Conservation (phyloP, 2,113 vertebrate genomes). For the Dipodomys merriami region DNA sequence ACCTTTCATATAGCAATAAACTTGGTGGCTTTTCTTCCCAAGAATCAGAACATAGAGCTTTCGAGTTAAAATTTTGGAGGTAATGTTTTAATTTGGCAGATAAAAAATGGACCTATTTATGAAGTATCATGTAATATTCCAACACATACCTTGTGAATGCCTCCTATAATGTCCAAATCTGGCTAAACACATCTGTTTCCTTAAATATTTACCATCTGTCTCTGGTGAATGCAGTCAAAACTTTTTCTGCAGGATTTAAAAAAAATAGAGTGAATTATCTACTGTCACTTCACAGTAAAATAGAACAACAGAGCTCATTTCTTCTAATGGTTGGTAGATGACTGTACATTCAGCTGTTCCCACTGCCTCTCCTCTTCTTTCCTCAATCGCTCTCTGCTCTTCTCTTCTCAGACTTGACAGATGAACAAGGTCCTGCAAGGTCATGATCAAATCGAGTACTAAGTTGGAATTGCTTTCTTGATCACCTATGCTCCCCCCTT, state of each 20-base stretch:
- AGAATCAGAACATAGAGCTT: no score
- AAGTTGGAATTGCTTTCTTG: not conserved
- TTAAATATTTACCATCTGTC: not conserved
- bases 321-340: no score
- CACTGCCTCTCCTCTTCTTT: not conserved
- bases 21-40: no score
- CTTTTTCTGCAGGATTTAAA: not conserved
- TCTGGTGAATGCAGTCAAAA: not conserved
- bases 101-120: no score
- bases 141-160: not conserved
- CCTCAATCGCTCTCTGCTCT: not conserved
- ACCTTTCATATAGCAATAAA: no score
- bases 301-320: no score
- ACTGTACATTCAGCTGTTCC: not conserved
- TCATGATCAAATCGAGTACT: not conserved
- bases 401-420: not conserved
- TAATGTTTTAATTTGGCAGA: no score
- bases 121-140: not conserved
- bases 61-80: no score
- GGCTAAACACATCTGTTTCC: not conserved
- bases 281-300: no score
- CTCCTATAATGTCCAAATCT: no score
- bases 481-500: not conserved
- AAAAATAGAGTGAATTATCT: not conserved
- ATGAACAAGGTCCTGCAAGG: not conserved